A percentile compares a stretch with the other conserved stretches of the same genome.
Conservation (phyloP, 2,113 vertebrate genomes). For the Hymenochirus boettgeri region DNA sequence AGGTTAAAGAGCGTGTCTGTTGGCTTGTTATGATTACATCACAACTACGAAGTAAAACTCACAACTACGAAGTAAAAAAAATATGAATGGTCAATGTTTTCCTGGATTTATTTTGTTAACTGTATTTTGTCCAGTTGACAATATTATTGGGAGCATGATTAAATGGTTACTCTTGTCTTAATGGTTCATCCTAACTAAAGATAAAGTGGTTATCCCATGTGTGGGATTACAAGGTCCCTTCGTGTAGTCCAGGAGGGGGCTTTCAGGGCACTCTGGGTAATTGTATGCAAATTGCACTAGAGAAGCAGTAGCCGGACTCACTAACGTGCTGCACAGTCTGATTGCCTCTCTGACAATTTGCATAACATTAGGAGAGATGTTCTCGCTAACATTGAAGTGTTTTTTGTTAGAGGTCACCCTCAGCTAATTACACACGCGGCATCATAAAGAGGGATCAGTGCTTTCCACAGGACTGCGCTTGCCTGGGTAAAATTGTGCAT, state of each 20-base stretch:
- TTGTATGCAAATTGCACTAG: slow-evolving; percentile 74
- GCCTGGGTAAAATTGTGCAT: background rate
- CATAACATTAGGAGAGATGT: slow-evolving; percentile 69
- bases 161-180: too few relatives aligned
- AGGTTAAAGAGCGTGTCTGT: too few relatives aligned
- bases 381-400: slow-evolving; percentile 57
- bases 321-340: slow-evolving; percentile 49
- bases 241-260: slow-evolving; percentile 4
- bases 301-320: slow-evolving; percentile 67
- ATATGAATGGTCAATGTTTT: too few relatives aligned
- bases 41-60: too few relatives aligned
- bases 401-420: slow-evolving; percentile 62
- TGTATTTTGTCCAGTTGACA: too few relatives aligned
- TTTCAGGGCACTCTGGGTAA: slow-evolving; percentile 59
- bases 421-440: slow-evolving; percentile 55
- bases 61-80: too few relatives aligned
- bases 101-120: too few relatives aligned
- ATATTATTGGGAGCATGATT: too few relatives aligned
- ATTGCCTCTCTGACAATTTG: slow-evolving; percentile 73
- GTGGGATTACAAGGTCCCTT: slow-evolving; percentile 5
- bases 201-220: background rate
- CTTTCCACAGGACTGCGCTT: background rate
- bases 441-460: slow-evolving; percentile 8
- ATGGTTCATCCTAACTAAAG: background rate
- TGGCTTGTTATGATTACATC: too few relatives aligned